Base-by-base conservation (phyloP, 2,888 invertebrate species). In the Nemoura dubitans region DNA sequence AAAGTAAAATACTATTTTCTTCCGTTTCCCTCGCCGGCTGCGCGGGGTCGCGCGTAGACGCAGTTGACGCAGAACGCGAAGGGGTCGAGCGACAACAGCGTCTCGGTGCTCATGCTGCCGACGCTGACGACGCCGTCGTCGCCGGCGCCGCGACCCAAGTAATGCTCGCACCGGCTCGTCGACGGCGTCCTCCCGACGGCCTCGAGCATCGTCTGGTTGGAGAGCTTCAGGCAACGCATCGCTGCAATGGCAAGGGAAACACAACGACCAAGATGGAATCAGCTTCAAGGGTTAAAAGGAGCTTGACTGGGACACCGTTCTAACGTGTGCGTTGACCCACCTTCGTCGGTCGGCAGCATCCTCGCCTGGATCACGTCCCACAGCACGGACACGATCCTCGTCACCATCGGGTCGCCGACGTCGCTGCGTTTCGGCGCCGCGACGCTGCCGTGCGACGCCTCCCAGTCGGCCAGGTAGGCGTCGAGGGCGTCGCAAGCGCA, bases 61-160 rank as follows among this genome's bases (percentile, higher is more conserved):
- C 59, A 59, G 14, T 59, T 59, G 78, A 26, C 28, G 78, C 78
- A 78, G 78, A 78, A 78, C 21, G 26, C 30, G 28, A 30, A 81
- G 14, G 81, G 28, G 27, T 78, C 78, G 14, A 78, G 26, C 3
- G 78, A 26, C 6, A 78, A 5, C 7, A 78, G 78, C 2, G 78
- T 27, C 26, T 78, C 78, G 78, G 78, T 78, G 28, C 78, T 78
- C 78, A 78, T 78, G 27, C 78, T 78, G 26, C 25, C 14, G 2
- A 78, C 6, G 10, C 28, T 26, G 26, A 26, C 2, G 26, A 26
- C 2, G 78, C 27, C 78, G 16, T 26, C 28, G 28, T 78, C 78
- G 14, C 78, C 78, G 0, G 78, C 5, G 5, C 78, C 78, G 78
- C 78, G 28, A 2, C 10, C 59, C 59, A 59, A 21, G 21, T 59